Evolutionary conservation across 2,888 invertebrate genomes (phyloP), one percentile per base, ranked within the genome.

Genomic region (Acleris emargana): DNA sequence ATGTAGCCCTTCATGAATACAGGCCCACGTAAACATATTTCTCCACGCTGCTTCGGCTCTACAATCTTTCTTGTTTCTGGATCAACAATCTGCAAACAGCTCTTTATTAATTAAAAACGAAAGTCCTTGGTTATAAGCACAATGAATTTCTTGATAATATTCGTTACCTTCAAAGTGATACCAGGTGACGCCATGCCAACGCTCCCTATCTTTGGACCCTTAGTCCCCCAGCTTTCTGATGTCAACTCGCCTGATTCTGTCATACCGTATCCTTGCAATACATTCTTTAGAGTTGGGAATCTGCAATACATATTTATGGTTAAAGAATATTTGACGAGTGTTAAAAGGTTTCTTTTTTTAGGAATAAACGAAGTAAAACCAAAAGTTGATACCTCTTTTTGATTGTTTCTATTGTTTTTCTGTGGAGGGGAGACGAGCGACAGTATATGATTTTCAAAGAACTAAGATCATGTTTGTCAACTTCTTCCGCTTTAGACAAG

Each of bases 51-150:
- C 66, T 88, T 83, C 2, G 83, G 79, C 3, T 85, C 91, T n/a
- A 94, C 74, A 11, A 82, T 75, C 74, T 88, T 76, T 42, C 88
- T 88, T n/a, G 93, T 94, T 68, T 92, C 78, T 5, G 81, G 71
- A 72, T 93, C 87, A 28, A 86, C 82, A 62, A 93, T 80, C 91
- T 91, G 70, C 61, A 72, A 71, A 47, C 9, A 32, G 22, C 22
- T 17, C 17, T 45, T 17, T n/a, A 17, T 45, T 17, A 45, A 16
- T 45, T 0, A 49, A 49, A 49, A 17, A 20, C 11, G 20, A 2
- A 49, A 49, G 38, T 38, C 13, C 38, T 20, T 20, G 11, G 18
- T 1, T 17, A 7, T 45, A 45, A 45, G n/a, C 9, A 4, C 11
- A 9, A 50, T 16, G 20, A 20, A 50, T 11, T 5, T 22, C 20